Conservation (phyloP, 2,888 invertebrate genomes). For the Globia sparganii region DNA sequence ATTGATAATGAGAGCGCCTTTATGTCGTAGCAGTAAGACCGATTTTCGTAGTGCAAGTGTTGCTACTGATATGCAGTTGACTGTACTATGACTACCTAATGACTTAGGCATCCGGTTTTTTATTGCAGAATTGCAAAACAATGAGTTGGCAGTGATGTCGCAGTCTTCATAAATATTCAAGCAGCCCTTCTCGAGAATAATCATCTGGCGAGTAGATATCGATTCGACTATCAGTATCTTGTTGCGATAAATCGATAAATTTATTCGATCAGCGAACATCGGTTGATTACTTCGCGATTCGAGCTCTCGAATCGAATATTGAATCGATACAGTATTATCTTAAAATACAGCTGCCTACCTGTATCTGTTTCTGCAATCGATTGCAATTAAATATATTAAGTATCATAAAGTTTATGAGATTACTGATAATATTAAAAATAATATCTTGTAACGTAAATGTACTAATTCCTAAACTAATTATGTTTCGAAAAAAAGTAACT, state of each 20-base stretch:
- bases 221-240: constrained; percentile 19
- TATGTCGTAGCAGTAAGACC: background rate
- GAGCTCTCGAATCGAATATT: constrained; percentile 12
- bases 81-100: constrained; percentile 15
- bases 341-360: background rate
- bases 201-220: constrained; percentile 24
- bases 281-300: constrained; percentile 14
- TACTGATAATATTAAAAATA: constrained; percentile 7
- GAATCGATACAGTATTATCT: background rate
- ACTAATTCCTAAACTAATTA: background rate
- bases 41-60: background rate
- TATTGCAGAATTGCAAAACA: constrained; percentile 54
- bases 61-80: background rate
- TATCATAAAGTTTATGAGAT: constrained; percentile 8
- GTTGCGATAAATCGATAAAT: constrained; percentile 34
- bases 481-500: background rate
- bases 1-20: background rate
- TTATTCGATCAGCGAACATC: constrained; percentile 30
- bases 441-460: too few species aligned
- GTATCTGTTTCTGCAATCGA: constrained; percentile 5
- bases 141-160: constrained; percentile 38
- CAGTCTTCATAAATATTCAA: constrained; percentile 57
- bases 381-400: constrained; percentile 28
- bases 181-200: constrained; percentile 47
- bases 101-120: constrained; percentile 37